Percentiles rank a stretch among this genome's conserved stretches.
These are phyloP conservation scores for Papilio demoleus DNA, from an alignment of 2,888 invertebrate genomes.

Conservation along the genomic window DNA sequence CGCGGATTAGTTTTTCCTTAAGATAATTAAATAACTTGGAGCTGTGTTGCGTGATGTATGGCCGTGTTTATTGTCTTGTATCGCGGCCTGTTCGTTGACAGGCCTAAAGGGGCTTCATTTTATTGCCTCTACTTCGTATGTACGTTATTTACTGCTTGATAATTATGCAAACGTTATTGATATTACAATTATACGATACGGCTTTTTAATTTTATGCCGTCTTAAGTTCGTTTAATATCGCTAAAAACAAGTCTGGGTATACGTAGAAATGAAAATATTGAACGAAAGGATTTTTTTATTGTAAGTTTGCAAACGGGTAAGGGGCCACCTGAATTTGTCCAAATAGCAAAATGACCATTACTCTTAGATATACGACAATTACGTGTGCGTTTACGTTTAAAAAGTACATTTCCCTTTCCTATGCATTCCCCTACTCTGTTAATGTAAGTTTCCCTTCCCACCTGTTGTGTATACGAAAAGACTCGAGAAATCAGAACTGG, in stretches of 20 bases:
- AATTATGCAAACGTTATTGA: constrained; percentile 29
- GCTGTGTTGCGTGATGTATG: constrained; percentile 80
- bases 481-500: background rate
- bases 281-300: too few relatives aligned
- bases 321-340: too few relatives aligned
- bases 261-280: background rate
- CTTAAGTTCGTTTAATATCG: background rate
- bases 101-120: constrained; percentile 58
- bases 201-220: background rate
- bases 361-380: too few relatives aligned
- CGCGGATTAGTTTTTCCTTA: constrained; percentile 82
- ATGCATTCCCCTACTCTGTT: too few relatives aligned
- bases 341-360: too few relatives aligned
- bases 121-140: constrained; percentile 52
- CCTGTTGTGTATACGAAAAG: too few relatives aligned
- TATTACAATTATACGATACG: background rate
- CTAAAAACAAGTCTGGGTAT: background rate
- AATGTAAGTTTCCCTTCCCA: too few relatives aligned
- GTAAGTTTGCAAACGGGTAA: too few relatives aligned
- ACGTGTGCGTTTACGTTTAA: too few relatives aligned
- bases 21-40: constrained; percentile 83
- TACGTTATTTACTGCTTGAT: constrained; percentile 50
- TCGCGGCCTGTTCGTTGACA: constrained; percentile 48
- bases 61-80: constrained; percentile 76
- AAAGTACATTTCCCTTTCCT: too few relatives aligned